A percentile compares a stretch with the other conserved stretches of the same genome.
Conservation (phyloP, 1,140 invertebrate genomes). For the Euschistus heros region DNA sequence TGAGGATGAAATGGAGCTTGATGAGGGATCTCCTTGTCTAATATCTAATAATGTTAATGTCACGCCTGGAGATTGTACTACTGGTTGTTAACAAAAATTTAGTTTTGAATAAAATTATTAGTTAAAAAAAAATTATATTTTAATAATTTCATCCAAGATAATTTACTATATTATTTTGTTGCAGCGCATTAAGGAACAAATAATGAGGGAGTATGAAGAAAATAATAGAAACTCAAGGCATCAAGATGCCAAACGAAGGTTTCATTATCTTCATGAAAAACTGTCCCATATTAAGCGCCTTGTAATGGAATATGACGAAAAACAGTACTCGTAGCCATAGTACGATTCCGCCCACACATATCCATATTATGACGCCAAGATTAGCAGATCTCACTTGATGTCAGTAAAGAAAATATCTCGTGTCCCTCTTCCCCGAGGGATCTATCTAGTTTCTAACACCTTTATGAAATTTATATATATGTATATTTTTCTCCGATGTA, state of each 20-base stretch:
- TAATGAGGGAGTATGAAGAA: slow-evolving; percentile 66
- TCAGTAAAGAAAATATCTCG: not conserved
- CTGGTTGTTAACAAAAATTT: slow-evolving; percentile 1
- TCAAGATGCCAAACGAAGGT: slow-evolving; percentile 57
- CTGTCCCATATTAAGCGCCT: slow-evolving; percentile 80
- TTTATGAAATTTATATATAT: not conserved
- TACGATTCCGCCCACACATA: not conserved
- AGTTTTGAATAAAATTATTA: not conserved
- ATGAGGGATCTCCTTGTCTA: too few relatives aligned
- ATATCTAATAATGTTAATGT: too few relatives aligned
- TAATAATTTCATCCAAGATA: not conserved
- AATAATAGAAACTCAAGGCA: slow-evolving; percentile 63
- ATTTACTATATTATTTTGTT: slow-evolving; percentile 29
- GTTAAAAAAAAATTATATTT: not conserved
- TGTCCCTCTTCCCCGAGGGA: not conserved
- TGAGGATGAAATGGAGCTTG: too few relatives aligned
- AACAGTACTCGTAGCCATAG: slow-evolving; percentile 22
- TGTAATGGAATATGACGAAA: slow-evolving; percentile 64
- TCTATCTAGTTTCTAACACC: not conserved
- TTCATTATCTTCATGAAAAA: slow-evolving; percentile 79
- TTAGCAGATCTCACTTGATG: slow-evolving; percentile 4
- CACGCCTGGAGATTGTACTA: too few relatives aligned
- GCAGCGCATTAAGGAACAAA: slow-evolving; percentile 60
- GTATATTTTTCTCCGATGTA: not conserved
- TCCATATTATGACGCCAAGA: not conserved